phyloP scores from a whole-genome alignment of 2,888 invertebrate genomes.

The Tinea trinotella region DNA sequence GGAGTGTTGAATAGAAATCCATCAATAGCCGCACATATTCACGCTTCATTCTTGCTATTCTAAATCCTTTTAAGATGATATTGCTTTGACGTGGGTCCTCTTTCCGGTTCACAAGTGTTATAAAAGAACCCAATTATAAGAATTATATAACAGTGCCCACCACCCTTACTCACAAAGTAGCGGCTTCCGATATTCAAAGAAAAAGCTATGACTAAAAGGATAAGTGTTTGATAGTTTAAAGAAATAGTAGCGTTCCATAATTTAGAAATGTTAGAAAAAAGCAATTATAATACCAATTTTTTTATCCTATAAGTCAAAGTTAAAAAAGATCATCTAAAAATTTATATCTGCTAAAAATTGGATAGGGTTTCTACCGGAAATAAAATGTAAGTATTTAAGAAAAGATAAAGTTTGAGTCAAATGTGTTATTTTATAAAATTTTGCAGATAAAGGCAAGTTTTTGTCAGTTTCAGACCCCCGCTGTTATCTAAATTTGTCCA shows the following conservation, averaged over 20 bases:
- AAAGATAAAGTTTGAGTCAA: background rate
- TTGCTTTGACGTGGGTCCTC: conserved; percentile 53
- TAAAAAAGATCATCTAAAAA: too few relatives aligned
- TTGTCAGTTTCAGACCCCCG: conserved; percentile 51
- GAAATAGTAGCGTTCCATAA: too few relatives aligned
- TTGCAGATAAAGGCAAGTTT: conserved; percentile 26
- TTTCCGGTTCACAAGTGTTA: conserved; percentile 51
- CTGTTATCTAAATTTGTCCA: conserved; percentile 44
- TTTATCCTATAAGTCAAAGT: too few relatives aligned
- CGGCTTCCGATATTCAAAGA: conserved; percentile 65
- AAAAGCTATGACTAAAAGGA: conserved; percentile 23
- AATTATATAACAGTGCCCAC: conserved; percentile 40
- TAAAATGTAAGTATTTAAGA: background rate
- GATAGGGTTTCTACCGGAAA: too few relatives aligned
- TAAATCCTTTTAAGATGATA: conserved; percentile 59
- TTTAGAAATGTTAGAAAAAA: background rate
- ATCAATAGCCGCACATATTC: conserved; percentile 39
- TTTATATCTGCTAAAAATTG: too few relatives aligned
- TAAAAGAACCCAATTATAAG: conserved; percentile 63
- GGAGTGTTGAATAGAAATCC: conserved; percentile 30
- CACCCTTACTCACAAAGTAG: conserved; percentile 43
- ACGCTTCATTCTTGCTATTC: conserved; percentile 48
- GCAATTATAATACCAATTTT: too few relatives aligned
- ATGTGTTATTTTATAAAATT: background rate
- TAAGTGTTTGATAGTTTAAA: background rate